phyloP scores from a whole-genome alignment of 1,140 invertebrate species.

The Helicoverpa armigera region DNA sequence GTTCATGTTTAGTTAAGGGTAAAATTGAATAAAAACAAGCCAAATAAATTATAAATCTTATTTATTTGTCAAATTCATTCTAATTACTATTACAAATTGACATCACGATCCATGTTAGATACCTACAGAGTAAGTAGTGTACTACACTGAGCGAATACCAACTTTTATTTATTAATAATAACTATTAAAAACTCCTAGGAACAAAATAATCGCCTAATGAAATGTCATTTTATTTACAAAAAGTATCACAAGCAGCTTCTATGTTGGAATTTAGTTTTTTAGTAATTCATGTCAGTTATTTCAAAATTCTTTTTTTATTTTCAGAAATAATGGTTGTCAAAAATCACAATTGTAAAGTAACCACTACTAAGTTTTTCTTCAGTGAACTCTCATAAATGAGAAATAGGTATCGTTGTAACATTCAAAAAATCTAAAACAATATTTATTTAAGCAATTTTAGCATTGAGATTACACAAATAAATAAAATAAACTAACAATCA shows the following conservation, averaged over 20 bases:
- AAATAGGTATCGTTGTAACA: neutral
- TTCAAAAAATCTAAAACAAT: neutral
- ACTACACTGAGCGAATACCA: slow-evolving; percentile 1
- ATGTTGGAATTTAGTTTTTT: neutral
- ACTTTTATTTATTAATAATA: slow-evolving; percentile 24
- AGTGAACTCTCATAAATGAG: neutral
- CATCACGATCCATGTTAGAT: slow-evolving; percentile 12
- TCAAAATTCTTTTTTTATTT: neutral
- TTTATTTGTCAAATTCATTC: slow-evolving; percentile 50
- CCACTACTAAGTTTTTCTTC: neutral
- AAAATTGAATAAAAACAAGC: neutral
- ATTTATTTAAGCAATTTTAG: slow-evolving; percentile 2
- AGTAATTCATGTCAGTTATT: neutral
- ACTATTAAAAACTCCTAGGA: slow-evolving; percentile 53
- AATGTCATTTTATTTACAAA: slow-evolving; percentile 33
- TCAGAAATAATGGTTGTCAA: neutral
- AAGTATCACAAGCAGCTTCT: slow-evolving; percentile 29
- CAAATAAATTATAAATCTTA: slow-evolving; percentile 42
- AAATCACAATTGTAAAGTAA: neutral
- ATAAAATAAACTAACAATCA: slow-evolving; percentile 27
- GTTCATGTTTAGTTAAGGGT: too few species aligned
- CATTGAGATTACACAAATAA: slow-evolving; percentile 29
- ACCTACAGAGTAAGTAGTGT: slow-evolving; percentile 21
- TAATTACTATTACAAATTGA: slow-evolving; percentile 36
- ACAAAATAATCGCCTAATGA: slow-evolving; percentile 38